Base-by-base conservation (phyloP, 2,113 vertebrate species). In the Apteryx owenii region DNA sequence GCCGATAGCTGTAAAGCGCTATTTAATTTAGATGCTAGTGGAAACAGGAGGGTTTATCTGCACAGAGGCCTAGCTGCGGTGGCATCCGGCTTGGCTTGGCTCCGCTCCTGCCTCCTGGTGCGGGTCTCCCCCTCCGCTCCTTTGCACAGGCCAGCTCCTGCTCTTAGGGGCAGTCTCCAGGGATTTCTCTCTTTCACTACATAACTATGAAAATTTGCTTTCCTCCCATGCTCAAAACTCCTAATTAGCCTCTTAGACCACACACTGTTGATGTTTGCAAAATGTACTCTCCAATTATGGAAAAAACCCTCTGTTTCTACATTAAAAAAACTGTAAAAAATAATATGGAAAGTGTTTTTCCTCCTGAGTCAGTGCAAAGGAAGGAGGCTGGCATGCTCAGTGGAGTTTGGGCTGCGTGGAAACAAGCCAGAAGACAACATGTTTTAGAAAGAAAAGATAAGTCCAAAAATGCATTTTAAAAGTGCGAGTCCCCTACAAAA, bases 391-490 rank as follows among this genome's bases (percentile, higher is more conserved):
- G 69, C 89, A 68, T 38, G 31, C 22, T 71, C 69, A 71, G 72
- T 25, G 83, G 61, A 51, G 79, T 73, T 79, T 7, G 1, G 65
- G 60, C 44, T 44, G 50, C 28, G 9, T 4, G 18, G 38, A 90
- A 83, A 86, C 3, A 7, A 90, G 29, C 61, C 89, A 56, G 81
- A 85, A 66, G 29, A 48, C 51, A n/a, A 19, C 1, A 3, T 48
- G 31, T 61, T 91, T 86, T 79, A 92, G 56, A 93, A 90, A 93
- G 58, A 50, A 76, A 58, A 68, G 46, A 21, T 22, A 84, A 90
- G 38, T 79, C 36, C 48, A 91, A 87, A 88, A 91, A 64, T 19
- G 14, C 90, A 71, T 93, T 91, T 81, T 81, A 90, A 53, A 81
- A 94, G 93, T 38, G 15, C 0, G 0, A 91, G 69, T 72, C n/a